Evolutionary conservation across 1,140 invertebrate species (phyloP).

Genomic region (Eumeta japonica): DNA sequence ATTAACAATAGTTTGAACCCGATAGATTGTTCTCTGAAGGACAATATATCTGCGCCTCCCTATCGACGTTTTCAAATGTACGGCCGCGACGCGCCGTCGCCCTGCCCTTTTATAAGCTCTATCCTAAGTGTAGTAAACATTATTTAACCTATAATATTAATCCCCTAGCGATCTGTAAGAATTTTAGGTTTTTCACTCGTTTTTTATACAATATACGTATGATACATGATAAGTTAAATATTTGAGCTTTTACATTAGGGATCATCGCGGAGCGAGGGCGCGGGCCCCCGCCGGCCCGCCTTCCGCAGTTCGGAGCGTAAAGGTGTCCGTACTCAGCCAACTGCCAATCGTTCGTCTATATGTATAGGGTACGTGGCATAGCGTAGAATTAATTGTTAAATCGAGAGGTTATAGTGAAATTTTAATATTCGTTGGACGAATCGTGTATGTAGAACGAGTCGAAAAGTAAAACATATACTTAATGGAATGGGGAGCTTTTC

Average conservation of each 20-base stretch:
- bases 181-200: slow-evolving; percentile 53
- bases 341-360: slow-evolving; percentile 48
- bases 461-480: slow-evolving; percentile 16
- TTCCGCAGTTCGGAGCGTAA: not conserved
- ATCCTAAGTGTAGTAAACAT: slow-evolving; percentile 48
- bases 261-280: no score
- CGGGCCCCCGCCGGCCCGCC: not conserved
- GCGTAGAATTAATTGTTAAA: slow-evolving; percentile 50
- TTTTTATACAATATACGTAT: slow-evolving; percentile 55
- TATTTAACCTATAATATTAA: slow-evolving; percentile 46
- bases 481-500: slow-evolving; percentile 14
- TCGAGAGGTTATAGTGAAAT: slow-evolving; percentile 48
- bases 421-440: slow-evolving; percentile 52
- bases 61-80: no score
- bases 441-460: slow-evolving; percentile 28
- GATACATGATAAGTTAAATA: slow-evolving; percentile 49
- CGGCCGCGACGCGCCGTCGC: no score
- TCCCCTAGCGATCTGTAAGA: slow-evolving; percentile 42
- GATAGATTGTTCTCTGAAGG: no score
- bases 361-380: slow-evolving; percentile 34
- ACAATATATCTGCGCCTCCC: no score
- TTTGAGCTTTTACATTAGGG: slow-evolving; percentile 39
- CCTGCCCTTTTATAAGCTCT: slow-evolving; percentile 48
- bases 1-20: no score
- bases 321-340: no score